These are phyloP conservation scores for Scortum barcoo DNA, from an alignment of 2,113 vertebrate species.

Conservation along the genomic window DNA sequence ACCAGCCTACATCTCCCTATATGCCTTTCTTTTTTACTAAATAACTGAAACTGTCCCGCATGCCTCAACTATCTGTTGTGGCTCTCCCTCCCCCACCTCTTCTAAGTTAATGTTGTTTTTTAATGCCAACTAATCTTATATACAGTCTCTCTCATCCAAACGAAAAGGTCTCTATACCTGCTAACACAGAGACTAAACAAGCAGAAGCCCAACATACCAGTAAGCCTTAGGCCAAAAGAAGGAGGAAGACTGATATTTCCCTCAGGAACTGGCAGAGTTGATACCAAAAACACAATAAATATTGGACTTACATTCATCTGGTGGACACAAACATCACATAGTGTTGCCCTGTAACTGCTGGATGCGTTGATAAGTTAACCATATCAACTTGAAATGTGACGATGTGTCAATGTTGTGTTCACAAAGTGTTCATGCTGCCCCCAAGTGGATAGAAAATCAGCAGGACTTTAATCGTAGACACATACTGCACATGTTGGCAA, in stretches of 20 bases:
- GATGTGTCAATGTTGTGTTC: background rate
- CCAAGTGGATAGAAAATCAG: too few relatives aligned
- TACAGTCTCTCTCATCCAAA: background rate
- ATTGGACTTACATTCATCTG: background rate
- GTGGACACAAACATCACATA: too few relatives aligned
- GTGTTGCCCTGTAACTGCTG: too few relatives aligned
- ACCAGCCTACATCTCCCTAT: too few relatives aligned
- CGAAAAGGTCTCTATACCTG: background rate
- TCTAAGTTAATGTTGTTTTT: background rate
- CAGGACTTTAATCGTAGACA: background rate
- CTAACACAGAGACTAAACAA: background rate
- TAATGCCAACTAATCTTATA: too few relatives aligned
- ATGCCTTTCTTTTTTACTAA: too few relatives aligned
- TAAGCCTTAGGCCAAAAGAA: background rate
- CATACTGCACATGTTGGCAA: background rate
- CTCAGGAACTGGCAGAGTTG: background rate
- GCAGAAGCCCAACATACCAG: background rate
- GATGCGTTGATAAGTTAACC: too few relatives aligned
- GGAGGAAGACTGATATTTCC: background rate
- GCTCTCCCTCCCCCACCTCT: too few relatives aligned
- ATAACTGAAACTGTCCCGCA: too few relatives aligned
- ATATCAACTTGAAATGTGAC: too few relatives aligned
- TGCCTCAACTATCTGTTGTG: too few relatives aligned
- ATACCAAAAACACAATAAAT: background rate
- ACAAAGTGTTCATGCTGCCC: background rate